Percentiles rank a stretch among this genome's conserved stretches.
Evolutionary conservation across 2,888 invertebrate genomes (phyloP).

Genomic region (Blastobasis adustella): DNA sequence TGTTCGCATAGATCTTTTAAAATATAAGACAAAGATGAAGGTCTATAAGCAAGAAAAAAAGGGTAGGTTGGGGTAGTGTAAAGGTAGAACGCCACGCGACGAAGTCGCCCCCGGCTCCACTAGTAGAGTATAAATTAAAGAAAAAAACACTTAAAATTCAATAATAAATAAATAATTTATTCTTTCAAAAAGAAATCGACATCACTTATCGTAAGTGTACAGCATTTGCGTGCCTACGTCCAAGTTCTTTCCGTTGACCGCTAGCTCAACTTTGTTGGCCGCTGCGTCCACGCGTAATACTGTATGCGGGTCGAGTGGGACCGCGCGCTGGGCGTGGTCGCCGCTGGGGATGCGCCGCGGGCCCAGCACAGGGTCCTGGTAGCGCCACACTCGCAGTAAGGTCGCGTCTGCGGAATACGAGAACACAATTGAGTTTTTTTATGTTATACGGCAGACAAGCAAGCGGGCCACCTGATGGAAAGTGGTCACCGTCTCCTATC

Average conservation of each 20-base stretch:
- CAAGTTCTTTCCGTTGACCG: conserved; percentile 51
- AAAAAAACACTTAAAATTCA: no score
- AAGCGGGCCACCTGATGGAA: no score
- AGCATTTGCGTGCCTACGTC: conserved; percentile 71
- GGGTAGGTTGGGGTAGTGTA: no score
- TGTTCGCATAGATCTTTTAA: no score
- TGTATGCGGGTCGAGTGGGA: conserved; percentile 55
- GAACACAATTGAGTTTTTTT: conserved; percentile 13
- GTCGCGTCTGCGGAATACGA: conserved; percentile 69
- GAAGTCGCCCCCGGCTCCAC: no score
- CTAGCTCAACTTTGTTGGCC: conserved; percentile 55
- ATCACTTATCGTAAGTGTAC: conserved; percentile 60
- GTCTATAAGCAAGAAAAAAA: no score
- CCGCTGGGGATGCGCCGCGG: conserved; percentile 84
- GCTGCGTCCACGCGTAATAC: conserved; percentile 69
- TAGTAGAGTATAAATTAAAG: no score
- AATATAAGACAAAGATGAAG: no score
- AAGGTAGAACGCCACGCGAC: no score
- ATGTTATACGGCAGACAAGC: no score
- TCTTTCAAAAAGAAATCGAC: conserved; percentile 6
- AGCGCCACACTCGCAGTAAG: conserved; percentile 82
- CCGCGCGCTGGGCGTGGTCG: conserved; percentile 78
- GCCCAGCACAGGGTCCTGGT: conserved; percentile 83
- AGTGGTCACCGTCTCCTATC: no score
- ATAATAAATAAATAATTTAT: conserved; percentile 26